Percentiles rank a stretch among this genome's conserved stretches.
These are phyloP conservation scores for Stenurella melanura DNA, from an alignment of 2,888 invertebrate species.

Conservation along the genomic window DNA sequence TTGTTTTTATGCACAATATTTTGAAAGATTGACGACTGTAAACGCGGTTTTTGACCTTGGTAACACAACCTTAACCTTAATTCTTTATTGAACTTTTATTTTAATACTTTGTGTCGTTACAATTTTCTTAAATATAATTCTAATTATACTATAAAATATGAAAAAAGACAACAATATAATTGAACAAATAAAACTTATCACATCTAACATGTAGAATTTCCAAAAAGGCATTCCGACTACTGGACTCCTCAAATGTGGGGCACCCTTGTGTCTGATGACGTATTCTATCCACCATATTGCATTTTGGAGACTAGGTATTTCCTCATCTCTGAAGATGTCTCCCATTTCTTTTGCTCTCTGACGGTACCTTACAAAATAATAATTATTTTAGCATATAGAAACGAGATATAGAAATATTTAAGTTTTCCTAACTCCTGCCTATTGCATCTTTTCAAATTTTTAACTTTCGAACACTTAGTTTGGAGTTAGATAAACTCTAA, in stretches of 20 bases:
- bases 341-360: slow-evolving; percentile 52
- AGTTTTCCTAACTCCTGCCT: no score
- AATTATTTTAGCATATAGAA: background rate
- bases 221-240: slow-evolving; percentile 55
- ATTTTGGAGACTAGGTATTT: slow-evolving; percentile 53
- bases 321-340: slow-evolving; percentile 55
- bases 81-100: slow-evolving; percentile 16
- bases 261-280: slow-evolving; percentile 59
- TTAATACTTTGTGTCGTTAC: slow-evolving; percentile 15
- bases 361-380: slow-evolving; percentile 51
- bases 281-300: slow-evolving; percentile 62
- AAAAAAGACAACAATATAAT: slow-evolving; percentile 25
- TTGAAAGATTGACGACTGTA: no score
- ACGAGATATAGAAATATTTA: no score
- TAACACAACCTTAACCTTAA: background rate
- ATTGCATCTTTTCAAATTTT: no score
- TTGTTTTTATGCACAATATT: no score
- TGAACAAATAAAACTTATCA: slow-evolving; percentile 42
- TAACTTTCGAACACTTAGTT: no score
- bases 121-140: background rate
- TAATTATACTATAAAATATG: slow-evolving; percentile 12
- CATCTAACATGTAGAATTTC: slow-evolving; percentile 57
- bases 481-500: no score
- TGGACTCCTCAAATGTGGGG: slow-evolving; percentile 55
- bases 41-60: no score